Evolutionary conservation across 2,797 vertebrate genomes (phyloP).

Genomic region (Vespertilio murinus): DNA sequence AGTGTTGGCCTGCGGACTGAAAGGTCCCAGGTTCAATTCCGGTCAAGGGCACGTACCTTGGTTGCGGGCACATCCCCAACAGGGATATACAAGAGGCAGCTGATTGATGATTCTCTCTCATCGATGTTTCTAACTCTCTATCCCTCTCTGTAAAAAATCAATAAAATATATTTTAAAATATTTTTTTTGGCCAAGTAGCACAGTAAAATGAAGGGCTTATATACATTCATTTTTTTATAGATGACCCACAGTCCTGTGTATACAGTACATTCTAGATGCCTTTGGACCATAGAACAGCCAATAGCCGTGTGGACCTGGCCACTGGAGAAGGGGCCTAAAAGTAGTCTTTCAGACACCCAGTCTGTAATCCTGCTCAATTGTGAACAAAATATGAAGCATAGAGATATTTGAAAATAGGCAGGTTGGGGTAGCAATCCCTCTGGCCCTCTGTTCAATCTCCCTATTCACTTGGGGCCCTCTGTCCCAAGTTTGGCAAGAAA

Average conservation of each 20-base stretch:
- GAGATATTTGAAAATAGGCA: not conserved
- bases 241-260: not conserved
- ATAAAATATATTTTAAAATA: not conserved
- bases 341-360: not conserved
- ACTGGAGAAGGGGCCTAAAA: not conserved
- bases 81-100: too few relatives aligned
- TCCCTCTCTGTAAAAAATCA: too few relatives aligned
- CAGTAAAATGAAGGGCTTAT: not conserved
- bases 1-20: too few relatives aligned
- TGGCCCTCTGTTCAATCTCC: too few relatives aligned
- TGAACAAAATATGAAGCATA: not conserved
- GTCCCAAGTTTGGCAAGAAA: not conserved
- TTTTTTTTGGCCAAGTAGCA: not conserved
- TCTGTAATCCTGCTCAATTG: not conserved
- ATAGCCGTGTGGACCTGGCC: not conserved
- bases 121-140: too few relatives aligned
- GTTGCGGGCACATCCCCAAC: too few relatives aligned
- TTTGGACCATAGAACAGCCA: not conserved
- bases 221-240: not conserved
- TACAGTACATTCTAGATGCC: not conserved
- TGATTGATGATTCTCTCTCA: too few relatives aligned
- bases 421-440: accelerated
- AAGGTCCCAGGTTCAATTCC: too few relatives aligned
- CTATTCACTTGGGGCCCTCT: not conserved
- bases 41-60: too few relatives aligned